Evolutionary conservation across 2,113 vertebrate genomes (phyloP), one percentile per base, ranked within the genome.

Genomic region (Tamias sibiricus): DNA sequence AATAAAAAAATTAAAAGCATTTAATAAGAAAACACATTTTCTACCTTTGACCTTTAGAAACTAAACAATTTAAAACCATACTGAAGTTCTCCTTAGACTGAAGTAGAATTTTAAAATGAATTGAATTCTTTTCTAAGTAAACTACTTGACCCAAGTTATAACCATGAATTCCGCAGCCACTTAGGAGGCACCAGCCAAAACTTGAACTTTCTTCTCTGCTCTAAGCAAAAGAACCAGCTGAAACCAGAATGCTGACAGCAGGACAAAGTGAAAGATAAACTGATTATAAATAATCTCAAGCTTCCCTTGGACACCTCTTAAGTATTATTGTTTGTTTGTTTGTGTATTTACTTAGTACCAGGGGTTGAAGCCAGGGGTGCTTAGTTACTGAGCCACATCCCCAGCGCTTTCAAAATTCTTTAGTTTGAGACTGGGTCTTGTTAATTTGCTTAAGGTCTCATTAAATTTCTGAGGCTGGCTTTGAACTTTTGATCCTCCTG

Each of bases 31-130:
- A 96, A 80, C 30, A 71, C 5, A 74, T 79, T 64, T 95, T 86
- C 68, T 80, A 59, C n/a, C 35, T 91, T 42, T 80, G 69, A 66
- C 22, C 59, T 62, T 32, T 72, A 75, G 57, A 90, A 20, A 79
- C 35, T 20, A 64, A 64, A 44, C 30, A 8, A 35, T 81, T 62
- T 64, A 6, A 8, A 24, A 72, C 24, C 4, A 24, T 22, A 44
- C 20, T 57, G 20, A 8, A 57, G 54, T 24, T 57, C 20, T 57
- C 54, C 54, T 66, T 37, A 96, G n/a, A 90, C 20, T 49, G 37
- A 91, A 87, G 82, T 71, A 74, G 72, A 83, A 83, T 52, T 52
- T 94, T 72, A 44, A 88, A 91, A 85, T 47, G 26, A 89, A 49
- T 19, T 75, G 47, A 77, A 68, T 96, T 64, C 17, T 49, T 68